Base-by-base conservation (phyloP, 2,797 vertebrate genomes). In the Pelobates cultripes region DNA sequence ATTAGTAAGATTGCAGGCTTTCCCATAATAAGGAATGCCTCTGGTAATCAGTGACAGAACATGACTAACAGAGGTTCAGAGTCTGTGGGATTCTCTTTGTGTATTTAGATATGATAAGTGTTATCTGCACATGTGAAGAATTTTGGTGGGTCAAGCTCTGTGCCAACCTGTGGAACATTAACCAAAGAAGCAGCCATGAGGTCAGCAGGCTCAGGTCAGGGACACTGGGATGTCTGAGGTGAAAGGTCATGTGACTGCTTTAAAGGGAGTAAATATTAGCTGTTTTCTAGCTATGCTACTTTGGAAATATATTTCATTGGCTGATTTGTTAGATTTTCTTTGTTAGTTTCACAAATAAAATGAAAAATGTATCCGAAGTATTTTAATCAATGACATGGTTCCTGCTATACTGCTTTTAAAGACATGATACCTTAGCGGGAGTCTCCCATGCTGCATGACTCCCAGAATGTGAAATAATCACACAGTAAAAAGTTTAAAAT, bases 71-170 rank as follows among this genome's bases (percentile, higher is more conserved):
- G 61, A 73, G 57, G 79, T 70, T 73, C 79, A 60, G 72, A 45
- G 73, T 74, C 81, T 73, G 75, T 77, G 75, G 73, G 75, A 78
- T 73, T 74, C 66, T 41, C 70, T 47, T 41, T 42, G 57, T 78
- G 40, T 67, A 74, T 78, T 83, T 78, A 63, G 51, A 78, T 74
- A 78, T 78, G 75, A 83, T 83, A 83, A 83, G 76, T 47, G 70
- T 78, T 83, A 83, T 83, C 81, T 78, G 7, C 63, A 55, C 68
- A 66, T 67, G 63, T 51, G 61, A 79, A 57, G 73, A 63, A 69
- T 75, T 74, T 63, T 75, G 80, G 42, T 80, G 70, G 61, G 72
- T 75, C 64, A 60, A 28, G 43, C 40, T 81, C 73, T 78, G 76
- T 64, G 14, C 61, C 28, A 60, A 45, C 77, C 70, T 15, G 76